phyloP scores from a whole-genome alignment of 2,888 invertebrate species.

The Lycocerus yunnanus region DNA sequence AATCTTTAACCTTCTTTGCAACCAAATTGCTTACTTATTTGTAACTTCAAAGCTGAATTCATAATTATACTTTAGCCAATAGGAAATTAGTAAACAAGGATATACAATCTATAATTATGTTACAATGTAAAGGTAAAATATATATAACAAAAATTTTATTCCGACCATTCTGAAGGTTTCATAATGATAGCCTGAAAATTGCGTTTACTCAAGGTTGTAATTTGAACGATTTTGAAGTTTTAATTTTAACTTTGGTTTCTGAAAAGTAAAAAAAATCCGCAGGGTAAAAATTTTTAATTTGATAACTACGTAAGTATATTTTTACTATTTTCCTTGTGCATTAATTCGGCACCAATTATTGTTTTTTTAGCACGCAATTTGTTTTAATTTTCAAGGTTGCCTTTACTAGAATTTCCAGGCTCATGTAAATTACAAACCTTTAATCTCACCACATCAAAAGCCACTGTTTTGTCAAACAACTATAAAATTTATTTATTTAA shows the following conservation, averaged over 20 bases:
- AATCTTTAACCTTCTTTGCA: not conserved
- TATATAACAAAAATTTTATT: not conserved
- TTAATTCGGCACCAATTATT: not conserved
- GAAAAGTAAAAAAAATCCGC: not conserved
- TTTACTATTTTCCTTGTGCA: not conserved
- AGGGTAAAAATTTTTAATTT: not conserved
- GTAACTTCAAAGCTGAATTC: not conserved
- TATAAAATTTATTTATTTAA: no score
- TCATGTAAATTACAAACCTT: not conserved
- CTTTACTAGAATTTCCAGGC: not conserved
- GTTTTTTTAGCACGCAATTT: not conserved
- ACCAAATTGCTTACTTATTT: not conserved
- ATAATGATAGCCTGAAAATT: not conserved
- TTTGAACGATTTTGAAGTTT: not conserved
- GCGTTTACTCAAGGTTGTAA: not conserved
- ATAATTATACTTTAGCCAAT: conserved; percentile 1
- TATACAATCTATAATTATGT: not conserved
- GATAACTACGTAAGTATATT: not conserved
- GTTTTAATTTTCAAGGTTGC: not conserved
- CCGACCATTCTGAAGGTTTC: not conserved
- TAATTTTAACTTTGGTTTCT: not conserved
- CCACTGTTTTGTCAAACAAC: not conserved
- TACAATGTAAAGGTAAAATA: not conserved
- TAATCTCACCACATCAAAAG: not conserved
- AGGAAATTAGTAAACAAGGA: conserved; percentile 2